Conservation (phyloP, 1,140 invertebrate genomes). For the Wasmannia auropunctata region DNA sequence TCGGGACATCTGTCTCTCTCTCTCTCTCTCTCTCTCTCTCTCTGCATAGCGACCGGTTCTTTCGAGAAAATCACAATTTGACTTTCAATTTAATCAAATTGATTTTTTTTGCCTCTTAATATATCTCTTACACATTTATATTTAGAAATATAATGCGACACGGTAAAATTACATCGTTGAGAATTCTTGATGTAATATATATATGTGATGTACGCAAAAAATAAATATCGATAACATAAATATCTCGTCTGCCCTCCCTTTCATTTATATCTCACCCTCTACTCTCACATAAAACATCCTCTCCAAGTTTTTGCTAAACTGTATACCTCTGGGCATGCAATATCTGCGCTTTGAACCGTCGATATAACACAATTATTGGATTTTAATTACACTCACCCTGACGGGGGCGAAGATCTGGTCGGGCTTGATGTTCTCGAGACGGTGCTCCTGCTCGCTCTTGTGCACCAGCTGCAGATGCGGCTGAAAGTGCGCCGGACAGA, state of each 20-base stretch:
- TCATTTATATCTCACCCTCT: background rate
- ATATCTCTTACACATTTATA: background rate
- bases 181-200: background rate
- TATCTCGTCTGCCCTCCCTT: background rate
- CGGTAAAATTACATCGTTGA: background rate
- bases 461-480: constrained; percentile 83
- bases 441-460: constrained; percentile 80
- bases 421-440: constrained; percentile 81
- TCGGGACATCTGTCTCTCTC: background rate
- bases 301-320: background rate
- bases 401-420: constrained; percentile 84
- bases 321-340: background rate
- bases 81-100: background rate
- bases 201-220: background rate
- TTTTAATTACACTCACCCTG: constrained; percentile 78
- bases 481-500: constrained; percentile 84
- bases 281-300: background rate
- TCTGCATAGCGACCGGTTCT: background rate
- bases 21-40: background rate
- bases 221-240: background rate
- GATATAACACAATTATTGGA: background rate
- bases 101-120: background rate
- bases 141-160: background rate
- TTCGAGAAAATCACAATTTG: background rate
- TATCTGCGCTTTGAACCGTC: background rate